These are phyloP conservation scores for Diploscapter pachys DNA, from an alignment of 1,140 invertebrate genomes.

Conservation along the genomic window DNA sequence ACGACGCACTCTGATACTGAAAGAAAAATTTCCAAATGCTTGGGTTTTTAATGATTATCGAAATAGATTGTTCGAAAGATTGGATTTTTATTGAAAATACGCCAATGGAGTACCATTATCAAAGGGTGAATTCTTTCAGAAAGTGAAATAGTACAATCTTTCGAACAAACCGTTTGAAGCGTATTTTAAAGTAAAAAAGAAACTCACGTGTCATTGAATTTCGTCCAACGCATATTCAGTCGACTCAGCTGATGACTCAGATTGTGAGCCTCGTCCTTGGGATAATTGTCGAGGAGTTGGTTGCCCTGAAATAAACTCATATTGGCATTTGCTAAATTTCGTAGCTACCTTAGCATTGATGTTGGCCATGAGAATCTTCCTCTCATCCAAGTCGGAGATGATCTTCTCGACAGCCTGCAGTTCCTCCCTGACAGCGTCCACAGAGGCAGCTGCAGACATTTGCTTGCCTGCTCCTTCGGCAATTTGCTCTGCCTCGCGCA, in stretches of 20 bases:
- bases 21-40: constrained; percentile 18
- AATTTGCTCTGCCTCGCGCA: constrained; percentile 7
- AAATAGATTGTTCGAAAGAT: constrained; percentile 4
- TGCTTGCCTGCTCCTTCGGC: constrained; percentile 5
- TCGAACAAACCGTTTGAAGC: neutral
- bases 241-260: constrained; percentile 48
- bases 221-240: constrained; percentile 54
- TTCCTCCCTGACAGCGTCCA: constrained; percentile 22
- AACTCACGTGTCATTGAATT: constrained; percentile 55
- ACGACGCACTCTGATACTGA: constrained; percentile 44
- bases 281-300: constrained; percentile 45
- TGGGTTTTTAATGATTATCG: constrained; percentile 13
- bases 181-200: neutral
- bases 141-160: neutral
- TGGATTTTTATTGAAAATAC: neutral
- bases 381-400: constrained; percentile 33
- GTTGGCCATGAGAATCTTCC: constrained; percentile 36
- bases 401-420: constrained; percentile 24
- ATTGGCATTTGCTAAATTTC: neutral
- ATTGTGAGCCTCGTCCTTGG: constrained; percentile 50
- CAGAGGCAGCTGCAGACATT: neutral
- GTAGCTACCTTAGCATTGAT: constrained; percentile 33
- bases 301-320: constrained; percentile 12
- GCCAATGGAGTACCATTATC: constrained; percentile 1
- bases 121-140: neutral